Base-by-base conservation (phyloP, 2,888 invertebrate species). In the Nemotelus pantherinus region DNA sequence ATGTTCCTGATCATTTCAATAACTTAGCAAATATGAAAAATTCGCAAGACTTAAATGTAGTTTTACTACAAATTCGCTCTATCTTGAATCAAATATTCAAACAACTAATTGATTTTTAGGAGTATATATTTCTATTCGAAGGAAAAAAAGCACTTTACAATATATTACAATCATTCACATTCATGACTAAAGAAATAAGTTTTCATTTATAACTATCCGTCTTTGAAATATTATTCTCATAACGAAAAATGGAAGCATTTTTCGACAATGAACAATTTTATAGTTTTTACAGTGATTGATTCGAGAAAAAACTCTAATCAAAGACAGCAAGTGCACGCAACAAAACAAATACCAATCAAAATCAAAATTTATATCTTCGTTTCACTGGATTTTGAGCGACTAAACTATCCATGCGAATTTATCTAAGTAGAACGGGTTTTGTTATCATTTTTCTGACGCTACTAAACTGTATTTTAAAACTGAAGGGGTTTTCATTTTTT, bases 121-220 rank as follows among this genome's bases (percentile, higher is more conserved):
- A 47, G 74, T 74, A 48, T 74, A 44, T 72, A 74, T 74, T 68
- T 74, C 48, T 63, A 63, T 43, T 55, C 47, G 41, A 48, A 74
- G 63, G 41, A 63, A 25, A 25, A 74, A 60, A 72, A 72, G 72
- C 72, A 74, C 48, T 74, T 74, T 74, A 74, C 74, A 74, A 74
- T 74, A 74, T 74, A 60, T 74, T 74, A 74, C 74, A 72, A 60
- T 60, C 57, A 60, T 70, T 53, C 65, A 65, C 25, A n/a, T 65
- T 65, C 10, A 65, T 65, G 65, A 65, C 65, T 65, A 65, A 50
- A 47, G 47, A 65, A 65, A 45, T 45, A 65, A 47, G 44, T 70
- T 55, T 10, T 10, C 43, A 53, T 70, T 68, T 70, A 55, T 70
- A 70, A 70, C 55, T 70, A 70, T 70, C 55, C 53, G 25, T 25